Evolutionary conservation across 2,113 vertebrate genomes (phyloP).

Genomic region (Castor canadensis): DNA sequence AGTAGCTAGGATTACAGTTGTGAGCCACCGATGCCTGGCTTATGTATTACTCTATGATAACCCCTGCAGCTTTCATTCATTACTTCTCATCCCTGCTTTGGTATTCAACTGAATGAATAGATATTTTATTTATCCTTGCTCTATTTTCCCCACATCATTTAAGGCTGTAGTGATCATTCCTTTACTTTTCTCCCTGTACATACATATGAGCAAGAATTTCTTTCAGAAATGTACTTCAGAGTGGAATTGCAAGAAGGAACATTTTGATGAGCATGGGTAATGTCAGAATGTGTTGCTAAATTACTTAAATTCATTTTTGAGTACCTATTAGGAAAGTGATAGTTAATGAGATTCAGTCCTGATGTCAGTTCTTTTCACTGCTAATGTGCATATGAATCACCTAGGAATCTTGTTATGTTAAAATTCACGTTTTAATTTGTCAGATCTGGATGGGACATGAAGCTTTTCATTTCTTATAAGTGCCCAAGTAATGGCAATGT

Average conservation of each 20-base stretch:
- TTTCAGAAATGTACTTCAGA: not conserved
- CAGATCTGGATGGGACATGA: not conserved
- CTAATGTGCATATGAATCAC: not conserved
- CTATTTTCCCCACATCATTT: not conserved
- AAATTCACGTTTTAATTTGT: not conserved
- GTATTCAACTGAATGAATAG: not conserved
- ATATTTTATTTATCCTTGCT: not conserved
- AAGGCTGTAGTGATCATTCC: not conserved
- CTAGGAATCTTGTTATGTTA: not conserved
- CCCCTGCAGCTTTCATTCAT: not conserved
- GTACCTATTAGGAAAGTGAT: not conserved
- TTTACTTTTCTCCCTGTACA: not conserved
- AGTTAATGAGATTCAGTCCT: not conserved
- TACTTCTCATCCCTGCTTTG: not conserved
- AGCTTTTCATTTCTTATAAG: not conserved
- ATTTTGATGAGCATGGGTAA: not conserved
- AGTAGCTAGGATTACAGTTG: too few relatives aligned
- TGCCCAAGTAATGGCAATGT: not conserved
- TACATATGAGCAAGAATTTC: not conserved
- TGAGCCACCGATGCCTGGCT: too few relatives aligned
- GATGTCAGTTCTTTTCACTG: not conserved
- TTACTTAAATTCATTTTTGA: not conserved
- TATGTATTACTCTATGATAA: not conserved
- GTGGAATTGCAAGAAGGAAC: not conserved
- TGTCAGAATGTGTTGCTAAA: not conserved